Evolutionary conservation across 2,797 vertebrate species (phyloP).

Genomic region (Anabacerthia variegaticeps): DNA sequence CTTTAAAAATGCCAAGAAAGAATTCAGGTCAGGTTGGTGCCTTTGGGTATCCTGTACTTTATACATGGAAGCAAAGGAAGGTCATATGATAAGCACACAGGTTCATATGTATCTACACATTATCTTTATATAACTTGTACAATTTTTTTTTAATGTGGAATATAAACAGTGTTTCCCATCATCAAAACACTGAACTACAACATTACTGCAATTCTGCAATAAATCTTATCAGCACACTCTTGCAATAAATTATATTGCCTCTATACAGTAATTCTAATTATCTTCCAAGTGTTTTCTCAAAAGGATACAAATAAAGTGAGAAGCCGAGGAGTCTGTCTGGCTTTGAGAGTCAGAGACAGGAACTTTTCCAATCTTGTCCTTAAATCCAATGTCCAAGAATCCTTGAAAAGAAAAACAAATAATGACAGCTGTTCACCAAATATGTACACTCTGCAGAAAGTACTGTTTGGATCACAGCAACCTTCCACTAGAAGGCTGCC

Average conservation of each 20-base stretch:
- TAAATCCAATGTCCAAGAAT: constrained; percentile 89
- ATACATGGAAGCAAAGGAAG: neutral
- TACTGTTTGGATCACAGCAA: neutral
- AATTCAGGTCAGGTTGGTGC: neutral
- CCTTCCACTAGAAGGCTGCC: neutral
- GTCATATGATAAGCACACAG: neutral
- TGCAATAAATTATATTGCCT: neutral
- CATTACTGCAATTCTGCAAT: neutral
- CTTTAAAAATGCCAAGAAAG: neutral
- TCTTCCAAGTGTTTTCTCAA: neutral
- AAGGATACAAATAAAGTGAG: constrained; percentile 96
- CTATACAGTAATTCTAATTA: neutral
- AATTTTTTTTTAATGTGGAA: neutral
- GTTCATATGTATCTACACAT: neutral
- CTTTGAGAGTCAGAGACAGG: constrained; percentile 83
- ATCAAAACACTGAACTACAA: neutral
- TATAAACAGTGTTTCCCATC: neutral
- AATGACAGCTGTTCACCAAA: neutral
- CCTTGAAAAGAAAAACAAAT: constrained; percentile 77
- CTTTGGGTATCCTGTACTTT: neutral
- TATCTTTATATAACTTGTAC: neutral
- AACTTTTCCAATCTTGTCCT: constrained; percentile 87
- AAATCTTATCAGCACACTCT: neutral
- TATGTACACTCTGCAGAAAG: neutral
- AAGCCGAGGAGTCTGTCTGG: constrained; percentile 83